Evolutionary conservation across 64 coral and sea anemone genomes (phyloP).

Genomic region (Stylophora pistillata): DNA sequence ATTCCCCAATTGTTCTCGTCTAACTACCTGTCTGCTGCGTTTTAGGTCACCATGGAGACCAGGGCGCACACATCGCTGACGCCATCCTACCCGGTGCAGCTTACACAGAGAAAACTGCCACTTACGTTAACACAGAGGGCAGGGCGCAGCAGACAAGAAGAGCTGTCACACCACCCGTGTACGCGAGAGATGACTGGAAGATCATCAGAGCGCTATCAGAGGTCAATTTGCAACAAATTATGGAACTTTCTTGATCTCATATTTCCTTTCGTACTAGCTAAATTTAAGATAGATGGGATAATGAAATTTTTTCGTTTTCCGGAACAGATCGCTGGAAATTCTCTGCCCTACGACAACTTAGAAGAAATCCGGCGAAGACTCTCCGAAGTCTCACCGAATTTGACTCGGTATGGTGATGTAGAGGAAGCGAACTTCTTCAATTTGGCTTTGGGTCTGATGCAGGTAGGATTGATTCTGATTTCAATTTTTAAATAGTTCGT

Average conservation of each 20-base stretch:
- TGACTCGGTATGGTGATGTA: slow-evolving; percentile 96
- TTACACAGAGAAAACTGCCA: slow-evolving; percentile 96
- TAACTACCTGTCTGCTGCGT: background rate
- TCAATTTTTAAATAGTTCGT: no score
- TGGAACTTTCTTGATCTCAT: no score
- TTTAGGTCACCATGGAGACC: slow-evolving; percentile 97
- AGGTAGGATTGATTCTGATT: slow-evolving; percentile 52
- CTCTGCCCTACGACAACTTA: slow-evolving; percentile 89
- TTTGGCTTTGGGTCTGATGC: slow-evolving; percentile 79
- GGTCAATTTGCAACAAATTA: slow-evolving; percentile 25
- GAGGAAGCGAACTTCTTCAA: slow-evolving; percentile 96
- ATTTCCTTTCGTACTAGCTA: background rate
- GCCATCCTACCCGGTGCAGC: slow-evolving; percentile 95
- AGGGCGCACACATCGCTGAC: slow-evolving; percentile 87
- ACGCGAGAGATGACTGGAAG: slow-evolving; percentile 99
- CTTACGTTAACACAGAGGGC: slow-evolving; percentile 97
- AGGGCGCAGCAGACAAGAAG: slow-evolving; percentile 96
- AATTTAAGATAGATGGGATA: no score
- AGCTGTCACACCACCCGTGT: slow-evolving; percentile 90
- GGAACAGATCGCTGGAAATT: slow-evolving; percentile 69
- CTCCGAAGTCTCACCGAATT: slow-evolving; percentile 87
- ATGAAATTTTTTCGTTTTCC: background rate
- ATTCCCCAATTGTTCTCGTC: background rate
- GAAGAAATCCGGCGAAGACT: slow-evolving; percentile 94
- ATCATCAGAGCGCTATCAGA: slow-evolving; percentile 98